Base-by-base conservation (phyloP, 2,888 invertebrate species). In the Abscondita cerata region DNA sequence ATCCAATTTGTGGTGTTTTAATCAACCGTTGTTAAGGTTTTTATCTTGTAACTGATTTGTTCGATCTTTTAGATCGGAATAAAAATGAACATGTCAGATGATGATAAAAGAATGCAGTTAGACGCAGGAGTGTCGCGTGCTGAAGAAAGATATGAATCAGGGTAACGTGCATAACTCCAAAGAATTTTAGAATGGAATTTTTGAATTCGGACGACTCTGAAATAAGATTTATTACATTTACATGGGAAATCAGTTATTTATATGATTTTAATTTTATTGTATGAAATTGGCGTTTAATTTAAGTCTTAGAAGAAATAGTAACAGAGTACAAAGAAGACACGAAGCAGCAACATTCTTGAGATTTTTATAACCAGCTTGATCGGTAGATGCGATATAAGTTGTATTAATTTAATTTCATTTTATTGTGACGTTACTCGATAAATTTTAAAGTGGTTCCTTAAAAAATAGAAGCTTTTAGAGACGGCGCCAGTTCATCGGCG, bases 401-500 rank as follows among this genome's bases (percentile, higher is more conserved):
- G 76, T 78, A 78, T 79, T 79, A 79, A 79, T 79, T 79, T 77
- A 77, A 77, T 77, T 78, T 78, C 75, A 77, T 77, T 78, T 78
- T 78, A 78, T 77, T 79, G 75, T 76, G 77, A 78, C 78, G 75
- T 72, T 71, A 73, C 73, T 74, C 76, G 71, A 80, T 79, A 79
- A 80, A 79, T 78, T 77, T 73, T 68, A 67, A 67, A 59, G 67
- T 68, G 70, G 72, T 69, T 71, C 71, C 70, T 69, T 71, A 63
- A 72, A 74, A 74, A 72, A 69, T 64, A 71, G 72, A 66, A 67
- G 67, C 55, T 60, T 58, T 33, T 67, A 73, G 73, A 76, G 76
- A 75, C 77, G 78, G 78, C 78, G 78, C 78, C 78, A 73, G 73
- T 61, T 70, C 68, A 71, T 68, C 70, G 78, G 78, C 76, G 77